Percentiles rank a stretch among this genome's conserved stretches.
Evolutionary conservation across 2,113 vertebrate species (phyloP).

Genomic region (Pavo muticus): DNA sequence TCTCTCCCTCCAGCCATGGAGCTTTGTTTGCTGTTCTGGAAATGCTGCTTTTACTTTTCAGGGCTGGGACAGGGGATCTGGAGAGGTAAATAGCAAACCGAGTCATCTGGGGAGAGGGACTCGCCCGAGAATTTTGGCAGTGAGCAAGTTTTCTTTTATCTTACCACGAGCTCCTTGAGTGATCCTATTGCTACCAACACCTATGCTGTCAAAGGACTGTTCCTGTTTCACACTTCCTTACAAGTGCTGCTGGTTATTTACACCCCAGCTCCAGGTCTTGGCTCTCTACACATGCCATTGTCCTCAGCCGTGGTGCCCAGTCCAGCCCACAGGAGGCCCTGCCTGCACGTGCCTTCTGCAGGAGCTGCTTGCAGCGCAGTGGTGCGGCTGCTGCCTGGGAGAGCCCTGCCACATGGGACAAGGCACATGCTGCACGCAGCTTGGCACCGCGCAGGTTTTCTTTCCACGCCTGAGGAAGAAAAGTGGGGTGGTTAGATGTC

Average conservation of each 20-base stretch:
- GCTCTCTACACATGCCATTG: rapidly evolving
- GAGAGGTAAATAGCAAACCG: background rate
- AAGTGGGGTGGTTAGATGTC: background rate
- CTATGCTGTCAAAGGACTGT: background rate
- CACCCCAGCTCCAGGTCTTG: background rate
- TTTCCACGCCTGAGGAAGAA: background rate
- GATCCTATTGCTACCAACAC: background rate
- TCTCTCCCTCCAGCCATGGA: background rate
- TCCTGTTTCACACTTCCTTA: background rate
- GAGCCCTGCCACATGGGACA: background rate
- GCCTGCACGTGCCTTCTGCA: background rate
- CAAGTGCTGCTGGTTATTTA: background rate
- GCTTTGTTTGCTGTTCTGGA: background rate
- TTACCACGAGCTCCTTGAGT: background rate
- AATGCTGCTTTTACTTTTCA: background rate
- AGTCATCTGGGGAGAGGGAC: background rate
- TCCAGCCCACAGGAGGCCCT: background rate
- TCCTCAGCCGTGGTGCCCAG: background rate
- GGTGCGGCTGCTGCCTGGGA: too few relatives aligned
- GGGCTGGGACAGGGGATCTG: background rate
- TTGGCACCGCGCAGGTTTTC: background rate
- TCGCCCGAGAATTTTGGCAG: rapidly evolving
- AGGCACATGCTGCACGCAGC: background rate
- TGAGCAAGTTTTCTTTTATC: background rate
- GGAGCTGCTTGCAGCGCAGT: background rate